These are phyloP conservation scores for Cephus spinipes DNA, from an alignment of 2,888 invertebrate species.

Conservation along the genomic window DNA sequence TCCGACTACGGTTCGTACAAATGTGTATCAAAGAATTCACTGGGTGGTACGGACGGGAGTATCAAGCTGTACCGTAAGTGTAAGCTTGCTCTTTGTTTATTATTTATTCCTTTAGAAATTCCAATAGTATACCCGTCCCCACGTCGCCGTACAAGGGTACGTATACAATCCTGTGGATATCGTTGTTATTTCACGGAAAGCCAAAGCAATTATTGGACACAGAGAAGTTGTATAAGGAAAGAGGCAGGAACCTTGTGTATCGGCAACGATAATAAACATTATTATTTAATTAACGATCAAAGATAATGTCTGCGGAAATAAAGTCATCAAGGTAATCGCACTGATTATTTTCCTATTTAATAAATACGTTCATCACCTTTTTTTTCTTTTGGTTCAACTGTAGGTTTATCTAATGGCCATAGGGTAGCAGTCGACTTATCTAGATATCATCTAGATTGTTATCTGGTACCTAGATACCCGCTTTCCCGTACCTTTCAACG, in stretches of 20 bases:
- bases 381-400: too few relatives aligned
- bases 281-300: background rate
- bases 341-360: too few relatives aligned
- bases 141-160: background rate
- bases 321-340: background rate
- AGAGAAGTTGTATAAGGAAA: background rate
- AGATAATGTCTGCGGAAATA: background rate
- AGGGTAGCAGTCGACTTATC: background rate
- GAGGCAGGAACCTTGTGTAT: background rate
- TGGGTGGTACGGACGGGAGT: slow-evolving; percentile 80
- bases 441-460: background rate
- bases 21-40: slow-evolving; percentile 80
- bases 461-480: background rate
- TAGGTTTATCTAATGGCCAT: background rate
- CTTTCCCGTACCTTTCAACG: background rate
- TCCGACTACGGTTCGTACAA: slow-evolving; percentile 77
- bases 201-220: background rate
- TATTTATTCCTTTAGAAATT: background rate
- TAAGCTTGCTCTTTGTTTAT: background rate
- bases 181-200: background rate
- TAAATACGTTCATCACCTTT: too few relatives aligned
- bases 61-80: slow-evolving; percentile 80
- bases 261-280: background rate
- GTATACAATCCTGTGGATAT: background rate
- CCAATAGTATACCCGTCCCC: background rate